Evolutionary conservation across 2,888 invertebrate species (phyloP), one percentile per base, ranked within the genome.

Genomic region (Ischnus inquisitorius): DNA sequence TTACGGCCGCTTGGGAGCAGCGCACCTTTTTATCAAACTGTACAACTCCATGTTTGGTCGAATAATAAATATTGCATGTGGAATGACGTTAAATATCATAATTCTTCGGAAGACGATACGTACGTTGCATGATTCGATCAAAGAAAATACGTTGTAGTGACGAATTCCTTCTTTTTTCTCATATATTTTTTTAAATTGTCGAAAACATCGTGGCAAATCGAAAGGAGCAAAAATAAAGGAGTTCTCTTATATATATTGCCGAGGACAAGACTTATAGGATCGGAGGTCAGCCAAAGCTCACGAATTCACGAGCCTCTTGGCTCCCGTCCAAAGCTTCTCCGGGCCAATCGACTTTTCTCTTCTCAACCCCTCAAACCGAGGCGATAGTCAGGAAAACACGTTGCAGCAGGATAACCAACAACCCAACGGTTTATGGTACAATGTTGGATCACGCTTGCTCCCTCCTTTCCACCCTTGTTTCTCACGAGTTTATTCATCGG

Each of bases 271-370:
- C 69, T 80, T 83, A 85, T 79, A 75, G 82, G 79, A 82, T 81
- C 86, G 83, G 87, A 86, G 89, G 89, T 88, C 89, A 88, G 87
- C 87, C 87, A 87, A 87, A 87, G 87, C 87, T 89, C 83, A 85
- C 79, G 69, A 78, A 74, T 84, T 82, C 83, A 69, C 76, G 84
- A 83, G 86, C 81, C 79, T 76, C 78, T 83, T 90, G 90, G 90
- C 90, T 57, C 22, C n/a, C 75, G 79, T 85, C 90, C 90, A 90
- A 86, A 62, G 83, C 82, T 85, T 80, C 84, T 82, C 64, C 80
- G 80, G 79, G 85, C 84, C 86, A 85, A 86, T 86, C 85, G 86
- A 84, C 80, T 84, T 84, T 79, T 75, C 64, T 19, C 48, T 22
- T 60, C 28, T 16, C 28, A 25, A 34, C 19, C 60, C 65, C 25